A percentile compares a stretch with the other conserved stretches of the same genome.
These are phyloP conservation scores for Micoletzkya japonica DNA, from an alignment of 2,888 invertebrate genomes.

Conservation along the genomic window DNA sequence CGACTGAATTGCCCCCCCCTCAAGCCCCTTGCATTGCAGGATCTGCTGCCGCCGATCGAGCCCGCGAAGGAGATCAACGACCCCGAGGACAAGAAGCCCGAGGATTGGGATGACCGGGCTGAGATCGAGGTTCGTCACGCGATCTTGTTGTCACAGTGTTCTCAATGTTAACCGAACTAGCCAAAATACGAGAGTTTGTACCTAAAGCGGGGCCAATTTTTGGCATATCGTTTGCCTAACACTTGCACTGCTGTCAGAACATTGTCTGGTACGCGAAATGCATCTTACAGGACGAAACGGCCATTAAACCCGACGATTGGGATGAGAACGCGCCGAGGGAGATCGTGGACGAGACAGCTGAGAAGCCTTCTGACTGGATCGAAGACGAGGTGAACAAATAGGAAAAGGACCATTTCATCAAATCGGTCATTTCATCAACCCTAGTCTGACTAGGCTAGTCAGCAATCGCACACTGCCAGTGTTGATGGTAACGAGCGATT, in stretches of 20 bases:
- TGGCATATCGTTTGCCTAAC: too few species aligned
- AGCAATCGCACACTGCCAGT: too few species aligned
- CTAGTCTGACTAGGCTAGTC: too few species aligned
- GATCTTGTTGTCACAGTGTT: too few species aligned
- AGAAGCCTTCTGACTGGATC: conserved; percentile 67
- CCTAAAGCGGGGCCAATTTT: too few species aligned
- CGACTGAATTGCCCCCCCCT: not conserved
- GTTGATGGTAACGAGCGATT: too few species aligned
- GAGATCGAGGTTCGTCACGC: conserved; percentile 65
- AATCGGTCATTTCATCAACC: too few species aligned
- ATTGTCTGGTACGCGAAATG: too few species aligned
- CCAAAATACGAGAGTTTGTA: too few species aligned
- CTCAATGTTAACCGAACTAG: too few species aligned
- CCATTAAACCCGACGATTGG: conserved; percentile 90
- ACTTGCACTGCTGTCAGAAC: too few species aligned
- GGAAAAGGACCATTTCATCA: not conserved
- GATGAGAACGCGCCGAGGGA: conserved; percentile 81
- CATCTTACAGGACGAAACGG: conserved; percentile 34
- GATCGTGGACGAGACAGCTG: conserved; percentile 70
- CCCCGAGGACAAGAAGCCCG: conserved; percentile 79
- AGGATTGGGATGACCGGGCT: conserved; percentile 85
- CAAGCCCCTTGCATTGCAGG: conserved; percentile 34
- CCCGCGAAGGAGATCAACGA: conserved; percentile 92
- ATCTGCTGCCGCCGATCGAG: conserved; percentile 80
- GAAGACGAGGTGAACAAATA: conserved; percentile 76